Evolutionary conservation across 1,140 invertebrate species (phyloP), one percentile per base, ranked within the genome.

Genomic region (Anastrepha obliqua): DNA sequence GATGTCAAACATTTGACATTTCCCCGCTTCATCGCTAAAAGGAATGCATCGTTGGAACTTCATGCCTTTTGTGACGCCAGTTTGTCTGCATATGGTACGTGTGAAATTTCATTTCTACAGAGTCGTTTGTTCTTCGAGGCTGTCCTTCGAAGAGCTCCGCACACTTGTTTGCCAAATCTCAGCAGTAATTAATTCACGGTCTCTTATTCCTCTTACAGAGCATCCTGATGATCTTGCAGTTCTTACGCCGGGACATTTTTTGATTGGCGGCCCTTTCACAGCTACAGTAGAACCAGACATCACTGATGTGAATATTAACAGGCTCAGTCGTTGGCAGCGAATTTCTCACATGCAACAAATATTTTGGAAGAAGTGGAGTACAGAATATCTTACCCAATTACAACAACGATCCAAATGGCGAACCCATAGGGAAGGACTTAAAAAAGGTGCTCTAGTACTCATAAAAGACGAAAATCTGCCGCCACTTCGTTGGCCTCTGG

Each of bases 381-480:
- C 17, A 17, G 90, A 91, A 88, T 91, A 91, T 87, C 85, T 91
- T 2, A 88, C 55, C 20, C 51, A 67, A 29, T 65, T 90, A 29
- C 89, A 89, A 62, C 78, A 88, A 13, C 51, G 90, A 67, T 9
- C 47, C 7, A 91, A 91, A 51, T 90, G 90, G 90, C 5, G 39
- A 42, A 58, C 7, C 51, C 64, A 62, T 13, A 89, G 87, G 8
- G 15, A 29, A 17, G 89, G 90, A 64, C 17, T 91, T 17, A 88
- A 90, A 65, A 65, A 90, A 17, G 89, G 89, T 65, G 87, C 89
- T 13, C 39, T 93, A n/a, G 93, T 93, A 44, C n/a, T 93, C 4
- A 39, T 93, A 0, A 91, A 92, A 70, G 90, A 93, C 20, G 90
- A 92, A 47, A 90, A 90, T 74, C 86, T 90, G 11, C 91, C 93